Conservation (phyloP, 2,888 invertebrate species). For the Eupithecia vulgata region DNA sequence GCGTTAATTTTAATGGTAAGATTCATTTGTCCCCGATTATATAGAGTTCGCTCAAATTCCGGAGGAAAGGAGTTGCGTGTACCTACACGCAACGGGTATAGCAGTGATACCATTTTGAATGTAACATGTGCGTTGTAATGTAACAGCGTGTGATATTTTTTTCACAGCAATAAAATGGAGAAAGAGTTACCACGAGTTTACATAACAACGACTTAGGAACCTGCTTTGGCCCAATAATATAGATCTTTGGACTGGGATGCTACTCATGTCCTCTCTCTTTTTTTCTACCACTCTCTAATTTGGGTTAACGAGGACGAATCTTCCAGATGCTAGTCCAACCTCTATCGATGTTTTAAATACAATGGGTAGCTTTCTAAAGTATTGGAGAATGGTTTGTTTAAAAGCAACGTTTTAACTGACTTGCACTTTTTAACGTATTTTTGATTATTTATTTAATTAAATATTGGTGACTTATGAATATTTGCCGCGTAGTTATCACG, state of each 20-base stretch:
- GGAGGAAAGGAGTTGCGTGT: slow-evolving; percentile 52
- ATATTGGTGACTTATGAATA: too few species aligned
- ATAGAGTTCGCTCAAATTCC: slow-evolving; percentile 74
- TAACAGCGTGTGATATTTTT: neutral
- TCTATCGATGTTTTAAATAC: neutral
- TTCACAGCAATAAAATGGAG: neutral
- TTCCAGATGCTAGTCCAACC: neutral
- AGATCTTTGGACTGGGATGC: neutral
- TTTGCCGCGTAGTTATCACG: too few species aligned
- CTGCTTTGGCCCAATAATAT: neutral
- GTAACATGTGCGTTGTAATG: neutral
- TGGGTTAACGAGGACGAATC: too few species aligned
- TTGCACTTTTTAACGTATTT: too few species aligned
- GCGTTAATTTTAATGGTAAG: slow-evolving; percentile 76
- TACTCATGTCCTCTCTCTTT: neutral
- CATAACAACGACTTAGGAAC: neutral
- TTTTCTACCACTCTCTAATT: neutral
- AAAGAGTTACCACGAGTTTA: too few species aligned
- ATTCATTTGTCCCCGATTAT: slow-evolving; percentile 78
- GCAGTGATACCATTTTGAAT: neutral
- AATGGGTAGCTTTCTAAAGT: neutral
- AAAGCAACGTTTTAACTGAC: neutral
- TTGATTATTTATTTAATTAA: neutral
- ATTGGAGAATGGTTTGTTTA: neutral
- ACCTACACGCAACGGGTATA: neutral